phyloP scores from a whole-genome alignment of 2,113 vertebrate species.

The Melanocharis versteri region DNA sequence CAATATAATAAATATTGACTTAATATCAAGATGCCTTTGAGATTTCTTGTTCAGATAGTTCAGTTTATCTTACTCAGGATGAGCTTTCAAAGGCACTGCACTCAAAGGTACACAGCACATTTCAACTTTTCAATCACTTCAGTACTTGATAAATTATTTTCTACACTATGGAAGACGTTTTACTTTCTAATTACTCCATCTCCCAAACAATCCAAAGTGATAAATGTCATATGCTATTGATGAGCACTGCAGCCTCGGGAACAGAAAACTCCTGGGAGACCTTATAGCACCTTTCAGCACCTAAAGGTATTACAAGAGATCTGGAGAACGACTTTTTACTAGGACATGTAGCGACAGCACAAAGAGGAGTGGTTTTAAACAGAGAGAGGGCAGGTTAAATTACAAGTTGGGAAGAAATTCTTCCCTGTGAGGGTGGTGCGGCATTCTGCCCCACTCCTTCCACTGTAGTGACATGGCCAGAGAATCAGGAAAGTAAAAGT shows the following conservation, averaged over 20 bases:
- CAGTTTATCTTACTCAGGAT: not conserved
- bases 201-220: not conserved
- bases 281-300: not conserved
- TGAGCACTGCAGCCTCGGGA: not conserved
- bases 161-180: not conserved
- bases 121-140: not conserved
- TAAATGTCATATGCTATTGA: not conserved
- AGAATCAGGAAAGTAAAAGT: not conserved
- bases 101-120: not conserved
- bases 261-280: not conserved
- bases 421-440: not conserved
- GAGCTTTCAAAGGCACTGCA: not conserved
- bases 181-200: not conserved
- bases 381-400: not conserved
- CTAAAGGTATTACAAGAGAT: not conserved
- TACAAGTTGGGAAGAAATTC: not conserved
- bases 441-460: not conserved
- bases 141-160: not conserved
- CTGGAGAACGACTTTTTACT: not conserved
- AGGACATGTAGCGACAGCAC: not conserved
- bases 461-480: fast-evolving
- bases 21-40: not conserved
- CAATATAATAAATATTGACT: not conserved
- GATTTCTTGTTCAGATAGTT: not conserved
- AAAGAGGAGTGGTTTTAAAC: not conserved